Conservation (phyloP, 2,888 invertebrate genomes). For the Arrhopalites spinosus region DNA sequence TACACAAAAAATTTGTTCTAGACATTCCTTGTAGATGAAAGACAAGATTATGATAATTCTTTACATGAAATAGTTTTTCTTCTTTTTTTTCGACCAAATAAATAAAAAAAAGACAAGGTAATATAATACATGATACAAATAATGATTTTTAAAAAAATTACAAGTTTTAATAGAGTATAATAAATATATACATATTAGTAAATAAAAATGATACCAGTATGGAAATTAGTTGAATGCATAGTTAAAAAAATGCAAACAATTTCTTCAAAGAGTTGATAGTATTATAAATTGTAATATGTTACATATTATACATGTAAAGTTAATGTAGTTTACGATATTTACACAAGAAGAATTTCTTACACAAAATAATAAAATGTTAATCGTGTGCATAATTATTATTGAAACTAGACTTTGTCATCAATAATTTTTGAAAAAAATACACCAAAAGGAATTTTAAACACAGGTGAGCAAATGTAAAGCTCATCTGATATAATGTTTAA, state of each 20-base stretch:
- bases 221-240: neutral
- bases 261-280: neutral
- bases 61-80: neutral
- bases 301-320: neutral
- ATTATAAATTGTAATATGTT: constrained; percentile 5
- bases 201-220: constrained; percentile 7
- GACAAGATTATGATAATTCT: constrained; percentile 3
- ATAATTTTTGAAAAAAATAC: too few species aligned
- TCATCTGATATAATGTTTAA: too few species aligned
- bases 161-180: neutral
- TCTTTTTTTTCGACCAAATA: constrained; percentile 23
- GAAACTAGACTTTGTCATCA: neutral
- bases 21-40: constrained; percentile 33
- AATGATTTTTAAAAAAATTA: neutral
- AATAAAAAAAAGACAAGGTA: constrained; percentile 35
- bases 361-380: neutral
- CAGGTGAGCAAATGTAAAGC: too few species aligned
- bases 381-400: neutral
- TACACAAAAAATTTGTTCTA: constrained; percentile 13
- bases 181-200: neutral
- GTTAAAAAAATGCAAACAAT: neutral
- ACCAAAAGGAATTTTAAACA: too few species aligned
- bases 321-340: neutral
- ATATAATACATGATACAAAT: constrained; percentile 5
- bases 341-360: neutral